Evolutionary conservation across 2,797 vertebrate genomes (phyloP), one percentile per base, ranked within the genome.

Genomic region (Acropternis orthonyx): DNA sequence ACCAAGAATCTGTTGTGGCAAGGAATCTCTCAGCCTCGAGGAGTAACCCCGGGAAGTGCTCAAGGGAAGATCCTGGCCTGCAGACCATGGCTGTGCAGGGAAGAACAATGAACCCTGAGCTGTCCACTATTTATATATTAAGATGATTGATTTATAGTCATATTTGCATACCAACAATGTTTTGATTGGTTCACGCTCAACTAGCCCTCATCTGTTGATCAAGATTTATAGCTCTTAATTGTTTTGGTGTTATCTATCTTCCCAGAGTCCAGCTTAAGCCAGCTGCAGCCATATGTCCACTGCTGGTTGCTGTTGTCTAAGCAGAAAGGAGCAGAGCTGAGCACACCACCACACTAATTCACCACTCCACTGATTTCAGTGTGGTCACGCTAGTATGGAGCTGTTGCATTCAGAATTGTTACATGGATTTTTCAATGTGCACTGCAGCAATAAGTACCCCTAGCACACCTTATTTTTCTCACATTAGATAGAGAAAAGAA

Each of bases 11-110:
- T 65, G 11, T 20, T 32, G 24, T 14, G 18, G 18, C 19, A 65
- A 52, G 34, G 37, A 66, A 36, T 32, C 14, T 56, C 36, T 59
- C 34, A 66, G 15, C 7, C 22, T 72, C 10, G 3, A 0, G 0
- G 26, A 58, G 12, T 34, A 34, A 19, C 28, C 12, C 28, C 46
- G 12, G 44, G 21, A 32, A 22, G 4, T 28, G 21, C 8, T 32
- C 26, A 27, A 36, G 30, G 15, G 34, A 75, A 48, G 15, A 62
- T 48, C 30, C 48, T 49, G 46, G 14, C 14, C 39, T 48, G n/a
- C 34, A 10, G 3, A 36, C 5, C 0, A 1, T 14, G 21, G 17
- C 30, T 2, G 0, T 48, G 9, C 46, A 46, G 30, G 10, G 34
- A 12, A 61, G 30, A 54, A 32, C 11, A 68, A 54, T 32, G 26